Evolutionary conservation across 2,888 invertebrate genomes (phyloP).

Genomic region (Thera obeliscata): DNA sequence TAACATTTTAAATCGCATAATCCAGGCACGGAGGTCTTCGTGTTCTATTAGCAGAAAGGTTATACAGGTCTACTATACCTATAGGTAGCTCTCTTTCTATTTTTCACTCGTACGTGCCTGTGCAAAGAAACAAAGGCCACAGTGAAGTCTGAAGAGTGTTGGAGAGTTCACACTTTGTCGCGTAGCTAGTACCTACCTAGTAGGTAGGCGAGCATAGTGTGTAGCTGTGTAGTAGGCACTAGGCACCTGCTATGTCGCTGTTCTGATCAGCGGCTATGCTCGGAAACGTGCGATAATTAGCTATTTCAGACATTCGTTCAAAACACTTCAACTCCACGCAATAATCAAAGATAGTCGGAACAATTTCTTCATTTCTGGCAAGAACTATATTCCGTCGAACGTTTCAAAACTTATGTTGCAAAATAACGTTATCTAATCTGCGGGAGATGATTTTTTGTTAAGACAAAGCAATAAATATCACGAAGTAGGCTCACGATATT

Average conservation of each 20-base stretch:
- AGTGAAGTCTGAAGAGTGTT: not conserved
- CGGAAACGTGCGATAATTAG: no score
- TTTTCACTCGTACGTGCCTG: slow-evolving; percentile 1
- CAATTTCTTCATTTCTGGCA: no score
- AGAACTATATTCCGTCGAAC: no score
- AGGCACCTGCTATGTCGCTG: no score
- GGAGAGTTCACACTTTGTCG: not conserved
- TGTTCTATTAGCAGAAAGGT: not conserved
- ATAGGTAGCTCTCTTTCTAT: not conserved
- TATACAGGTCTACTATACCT: not conserved
- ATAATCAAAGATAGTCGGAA: not conserved
- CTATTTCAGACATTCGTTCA: not conserved
- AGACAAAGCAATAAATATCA: no score
- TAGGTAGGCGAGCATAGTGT: no score
- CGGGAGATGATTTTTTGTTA: not conserved
- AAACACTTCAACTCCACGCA: not conserved
- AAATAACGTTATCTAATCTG: no score
- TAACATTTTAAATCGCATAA: no score
- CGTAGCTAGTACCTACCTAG: not conserved
- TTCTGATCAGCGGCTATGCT: no score
- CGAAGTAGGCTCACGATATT: no score
- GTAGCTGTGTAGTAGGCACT: no score
- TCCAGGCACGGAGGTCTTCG: not conserved
- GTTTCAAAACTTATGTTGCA: no score
- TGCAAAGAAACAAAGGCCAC: slow-evolving; percentile 1